Conservation (phyloP, 1,140 invertebrate genomes). For the Phenacoccus solenopsis region DNA sequence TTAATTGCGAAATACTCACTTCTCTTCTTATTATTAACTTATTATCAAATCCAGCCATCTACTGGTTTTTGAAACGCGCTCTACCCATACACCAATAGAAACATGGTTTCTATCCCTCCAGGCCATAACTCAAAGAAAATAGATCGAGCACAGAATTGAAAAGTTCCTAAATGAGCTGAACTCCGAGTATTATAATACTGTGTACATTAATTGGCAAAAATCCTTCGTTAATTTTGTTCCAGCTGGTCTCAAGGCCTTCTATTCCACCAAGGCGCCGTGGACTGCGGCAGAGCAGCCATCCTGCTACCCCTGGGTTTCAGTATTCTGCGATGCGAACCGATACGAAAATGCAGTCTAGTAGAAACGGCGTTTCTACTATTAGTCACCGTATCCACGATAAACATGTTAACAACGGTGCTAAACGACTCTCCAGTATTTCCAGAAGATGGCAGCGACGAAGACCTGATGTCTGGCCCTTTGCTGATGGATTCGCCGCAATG, state of each 20-base stretch:
- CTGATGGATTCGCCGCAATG: conserved; percentile 73
- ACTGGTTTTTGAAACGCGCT: no score
- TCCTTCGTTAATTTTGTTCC: conserved; percentile 31
- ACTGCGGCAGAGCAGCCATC: conserved; percentile 67
- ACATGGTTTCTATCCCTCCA: no score
- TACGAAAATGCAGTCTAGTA: conserved; percentile 69
- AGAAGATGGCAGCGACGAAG: conserved; percentile 31
- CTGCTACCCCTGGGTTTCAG: conserved; percentile 66
- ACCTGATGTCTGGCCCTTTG: conserved; percentile 42
- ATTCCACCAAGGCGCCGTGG: conserved; percentile 74
- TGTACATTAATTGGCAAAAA: no score
- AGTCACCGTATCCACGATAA: conserved; percentile 79
- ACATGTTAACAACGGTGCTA: conserved; percentile 77
- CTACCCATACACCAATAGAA: no score
- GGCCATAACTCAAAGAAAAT: no score
- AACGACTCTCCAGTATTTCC: conserved; percentile 81
- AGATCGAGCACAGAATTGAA: no score
- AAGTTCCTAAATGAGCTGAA: no score
- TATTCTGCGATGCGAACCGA: conserved; percentile 67
- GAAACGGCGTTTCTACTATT: conserved; percentile 79
- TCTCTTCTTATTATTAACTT: no score
- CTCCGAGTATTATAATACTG: no score
- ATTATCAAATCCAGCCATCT: no score
- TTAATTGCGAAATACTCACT: no score
- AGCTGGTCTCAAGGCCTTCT: conserved; percentile 79